Conservation (phyloP, 1,140 invertebrate species). For the Dendroctonus ponderosae region DNA sequence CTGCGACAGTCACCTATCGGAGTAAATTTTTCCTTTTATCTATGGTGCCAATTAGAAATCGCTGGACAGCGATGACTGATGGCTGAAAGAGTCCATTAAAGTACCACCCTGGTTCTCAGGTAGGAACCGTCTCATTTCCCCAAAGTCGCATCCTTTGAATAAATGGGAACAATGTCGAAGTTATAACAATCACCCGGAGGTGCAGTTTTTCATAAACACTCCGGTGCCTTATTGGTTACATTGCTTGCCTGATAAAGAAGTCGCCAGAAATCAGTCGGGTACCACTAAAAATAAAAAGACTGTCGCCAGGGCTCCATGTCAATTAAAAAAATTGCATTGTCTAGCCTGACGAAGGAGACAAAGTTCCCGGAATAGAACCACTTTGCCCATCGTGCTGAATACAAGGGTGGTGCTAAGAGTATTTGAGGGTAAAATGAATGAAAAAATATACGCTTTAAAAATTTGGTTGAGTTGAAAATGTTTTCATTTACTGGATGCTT, state of each 20-base stretch:
- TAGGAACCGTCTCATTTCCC: not conserved
- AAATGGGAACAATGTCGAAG: not conserved
- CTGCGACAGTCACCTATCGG: conserved; percentile 5
- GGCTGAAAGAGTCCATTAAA: not conserved
- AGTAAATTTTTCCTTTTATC: not conserved
- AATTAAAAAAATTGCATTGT: conserved; percentile 14
- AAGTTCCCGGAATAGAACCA: conserved; percentile 15
- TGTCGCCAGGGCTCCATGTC: conserved; percentile 11
- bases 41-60: not conserved
- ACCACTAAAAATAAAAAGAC: conserved; percentile 19
- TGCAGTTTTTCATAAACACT: too few relatives aligned
- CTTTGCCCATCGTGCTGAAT: not conserved
- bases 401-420: conserved; percentile 1
- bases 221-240: too few relatives aligned
- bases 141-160: not conserved
- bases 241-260: not conserved
- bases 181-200: not conserved
- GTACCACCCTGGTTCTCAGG: not conserved
- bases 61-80: not conserved
- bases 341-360: conserved; percentile 9
- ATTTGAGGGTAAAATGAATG: not conserved
- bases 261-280: conserved; percentile 4
- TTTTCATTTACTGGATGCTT: too few relatives aligned
- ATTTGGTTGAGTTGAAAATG: too few relatives aligned
- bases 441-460: too few relatives aligned